A percentile compares a stretch with the other conserved stretches of the same genome.
phyloP scores from a whole-genome alignment of 1,140 invertebrate genomes.

The Papilio dardanus region DNA sequence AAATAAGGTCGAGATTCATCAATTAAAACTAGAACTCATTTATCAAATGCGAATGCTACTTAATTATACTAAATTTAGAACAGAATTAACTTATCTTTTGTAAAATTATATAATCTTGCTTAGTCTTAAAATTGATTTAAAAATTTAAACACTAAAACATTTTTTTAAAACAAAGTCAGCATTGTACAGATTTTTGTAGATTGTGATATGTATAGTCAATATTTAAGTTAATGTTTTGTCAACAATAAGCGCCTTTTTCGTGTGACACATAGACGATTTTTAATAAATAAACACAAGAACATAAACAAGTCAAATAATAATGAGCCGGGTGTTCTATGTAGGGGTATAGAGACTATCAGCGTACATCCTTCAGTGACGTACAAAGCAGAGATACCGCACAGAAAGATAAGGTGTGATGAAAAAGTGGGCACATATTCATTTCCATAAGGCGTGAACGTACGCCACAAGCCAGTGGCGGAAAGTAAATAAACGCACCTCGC shows the following conservation, averaged over 20 bases:
- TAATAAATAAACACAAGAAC: not conserved
- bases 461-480: conserved; percentile 2
- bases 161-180: too few relatives aligned
- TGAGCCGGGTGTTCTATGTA: not conserved
- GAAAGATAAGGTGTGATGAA: conserved; percentile 22
- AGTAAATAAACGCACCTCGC: conserved; percentile 20
- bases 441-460: conserved; percentile 20
- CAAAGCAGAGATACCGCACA: conserved; percentile 24
- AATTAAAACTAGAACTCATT: conserved; percentile 6
- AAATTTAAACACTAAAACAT: not conserved
- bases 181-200: too few relatives aligned
- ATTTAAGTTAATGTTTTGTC: too few relatives aligned
- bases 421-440: conserved; percentile 22
- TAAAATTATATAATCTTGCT: not conserved
- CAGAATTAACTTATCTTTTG: not conserved
- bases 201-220: too few relatives aligned
- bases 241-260: too few relatives aligned
- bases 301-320: not conserved
- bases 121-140: not conserved
- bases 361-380: not conserved
- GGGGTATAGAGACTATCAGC: not conserved
- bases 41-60: not conserved
- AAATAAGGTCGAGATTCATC: conserved; percentile 11
- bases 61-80: conserved; percentile 16
- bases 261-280: too few relatives aligned